Conservation (phyloP, 2,888 invertebrate species). For the Papilio gigon region DNA sequence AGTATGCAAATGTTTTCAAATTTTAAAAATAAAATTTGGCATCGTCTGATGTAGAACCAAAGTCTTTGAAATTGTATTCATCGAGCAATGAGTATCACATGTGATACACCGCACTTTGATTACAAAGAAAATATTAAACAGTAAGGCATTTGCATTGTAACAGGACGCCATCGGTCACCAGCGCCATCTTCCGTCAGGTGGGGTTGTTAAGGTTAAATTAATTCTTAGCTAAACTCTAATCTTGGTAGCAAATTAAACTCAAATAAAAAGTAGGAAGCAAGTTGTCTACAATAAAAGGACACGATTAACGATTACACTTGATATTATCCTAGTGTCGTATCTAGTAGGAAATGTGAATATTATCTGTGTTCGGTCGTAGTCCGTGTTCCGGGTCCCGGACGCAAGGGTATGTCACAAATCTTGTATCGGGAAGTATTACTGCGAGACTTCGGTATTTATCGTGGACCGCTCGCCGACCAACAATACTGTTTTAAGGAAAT, state of each 20-base stretch:
- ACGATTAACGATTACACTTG: neutral
- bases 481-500: conserved; percentile 2
- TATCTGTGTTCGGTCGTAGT: neutral
- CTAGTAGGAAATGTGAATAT: conserved; percentile 26
- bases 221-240: no score
- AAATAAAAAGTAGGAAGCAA: neutral
- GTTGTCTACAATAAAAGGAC: no score
- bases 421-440: conserved; percentile 13
- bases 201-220: no score
- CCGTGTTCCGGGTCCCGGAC: neutral
- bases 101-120: neutral
- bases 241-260: neutral
- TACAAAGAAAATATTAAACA: neutral
- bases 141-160: neutral
- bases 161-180: no score
- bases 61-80: conserved; percentile 9
- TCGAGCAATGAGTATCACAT: neutral
- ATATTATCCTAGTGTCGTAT: neutral
- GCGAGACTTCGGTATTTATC: conserved; percentile 19
- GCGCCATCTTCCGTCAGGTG: no score
- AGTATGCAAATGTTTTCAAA: neutral
- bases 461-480: neutral
- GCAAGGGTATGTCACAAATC: conserved; percentile 4
- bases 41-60: neutral
- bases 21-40: conserved; percentile 28